These are phyloP conservation scores for Latrodectus elegans DNA, from an alignment of 2,888 invertebrate genomes.

Conservation along the genomic window DNA sequence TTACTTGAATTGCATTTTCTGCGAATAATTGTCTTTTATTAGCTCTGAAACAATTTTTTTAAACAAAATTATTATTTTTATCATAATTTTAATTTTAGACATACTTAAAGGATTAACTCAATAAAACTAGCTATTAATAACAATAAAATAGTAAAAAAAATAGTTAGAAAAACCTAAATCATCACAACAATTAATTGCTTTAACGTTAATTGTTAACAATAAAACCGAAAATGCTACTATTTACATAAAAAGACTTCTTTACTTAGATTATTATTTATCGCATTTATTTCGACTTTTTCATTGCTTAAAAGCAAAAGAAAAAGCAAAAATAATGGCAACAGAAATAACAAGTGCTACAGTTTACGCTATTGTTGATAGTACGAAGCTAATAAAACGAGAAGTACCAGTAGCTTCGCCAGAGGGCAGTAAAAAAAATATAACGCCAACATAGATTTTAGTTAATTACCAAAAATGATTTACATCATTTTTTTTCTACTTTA, in stretches of 20 bases:
- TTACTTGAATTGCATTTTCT: too few species aligned
- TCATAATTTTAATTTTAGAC: too few species aligned
- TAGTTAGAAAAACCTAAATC: too few species aligned
- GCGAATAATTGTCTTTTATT: too few species aligned
- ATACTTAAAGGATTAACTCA: too few species aligned
- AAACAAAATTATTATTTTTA: too few species aligned
- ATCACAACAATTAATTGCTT: too few species aligned
- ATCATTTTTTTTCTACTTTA: conserved; percentile 23
- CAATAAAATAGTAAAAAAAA: too few species aligned
- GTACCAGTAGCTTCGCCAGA: not conserved
- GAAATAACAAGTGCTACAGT: conserved; percentile 16
- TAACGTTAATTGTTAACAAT: too few species aligned
- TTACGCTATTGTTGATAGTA: conserved; percentile 23
- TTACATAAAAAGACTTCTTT: not conserved
- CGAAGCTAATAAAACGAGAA: conserved; percentile 27
- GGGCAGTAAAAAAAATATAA: conserved; percentile 10
- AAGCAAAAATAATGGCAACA: not conserved
- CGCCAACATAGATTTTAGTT: conserved; percentile 43
- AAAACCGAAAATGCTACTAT: too few species aligned
- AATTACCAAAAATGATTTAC: conserved; percentile 66
- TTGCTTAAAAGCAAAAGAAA: not conserved
- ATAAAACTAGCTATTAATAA: too few species aligned
- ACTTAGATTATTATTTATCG: not conserved
- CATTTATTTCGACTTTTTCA: not conserved
- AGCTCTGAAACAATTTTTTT: too few species aligned